Evolutionary conservation across 2,888 invertebrate species (phyloP).

Genomic region (Myathropa florea): DNA sequence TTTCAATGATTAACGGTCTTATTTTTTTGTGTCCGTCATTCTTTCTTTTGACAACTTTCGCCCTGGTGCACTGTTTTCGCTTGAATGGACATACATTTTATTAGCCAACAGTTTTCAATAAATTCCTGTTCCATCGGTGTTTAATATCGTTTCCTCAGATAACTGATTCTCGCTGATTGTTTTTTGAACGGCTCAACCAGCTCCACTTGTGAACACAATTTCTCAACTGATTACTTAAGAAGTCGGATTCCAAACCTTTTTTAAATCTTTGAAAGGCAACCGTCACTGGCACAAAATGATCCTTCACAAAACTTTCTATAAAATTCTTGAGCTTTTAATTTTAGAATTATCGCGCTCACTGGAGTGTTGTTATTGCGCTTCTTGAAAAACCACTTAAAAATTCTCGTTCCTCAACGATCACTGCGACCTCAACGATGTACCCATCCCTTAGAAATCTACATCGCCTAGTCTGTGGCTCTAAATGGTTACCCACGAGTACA

Average conservation of each 20-base stretch:
- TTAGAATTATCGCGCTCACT: not conserved
- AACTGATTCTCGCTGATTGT: slow-evolving; percentile 19
- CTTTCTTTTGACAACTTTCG: too few relatives aligned
- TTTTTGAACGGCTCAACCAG: slow-evolving; percentile 15
- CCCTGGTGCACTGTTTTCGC: too few relatives aligned
- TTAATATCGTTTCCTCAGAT: slow-evolving; percentile 37
- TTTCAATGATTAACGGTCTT: slow-evolving; percentile 6
- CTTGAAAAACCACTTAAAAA: not conserved
- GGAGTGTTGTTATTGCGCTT: not conserved
- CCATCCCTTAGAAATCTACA: too few relatives aligned
- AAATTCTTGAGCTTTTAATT: not conserved
- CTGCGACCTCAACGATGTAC: too few relatives aligned
- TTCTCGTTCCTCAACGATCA: too few relatives aligned
- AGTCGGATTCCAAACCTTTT: slow-evolving; percentile 35
- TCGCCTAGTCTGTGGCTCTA: too few relatives aligned
- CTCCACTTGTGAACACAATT: slow-evolving; percentile 10
- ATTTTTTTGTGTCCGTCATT: too few relatives aligned
- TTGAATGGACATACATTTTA: not conserved
- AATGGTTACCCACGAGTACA: too few relatives aligned
- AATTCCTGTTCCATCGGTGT: slow-evolving; percentile 22
- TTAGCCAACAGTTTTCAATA: slow-evolving; percentile 26
- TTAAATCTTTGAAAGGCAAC: not conserved
- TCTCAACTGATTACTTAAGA: slow-evolving; percentile 23
- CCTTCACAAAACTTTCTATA: not conserved
- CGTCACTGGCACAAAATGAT: too few relatives aligned